These are phyloP conservation scores for Mythimna loreyi DNA, from an alignment of 2,888 invertebrate genomes.

Conservation along the genomic window DNA sequence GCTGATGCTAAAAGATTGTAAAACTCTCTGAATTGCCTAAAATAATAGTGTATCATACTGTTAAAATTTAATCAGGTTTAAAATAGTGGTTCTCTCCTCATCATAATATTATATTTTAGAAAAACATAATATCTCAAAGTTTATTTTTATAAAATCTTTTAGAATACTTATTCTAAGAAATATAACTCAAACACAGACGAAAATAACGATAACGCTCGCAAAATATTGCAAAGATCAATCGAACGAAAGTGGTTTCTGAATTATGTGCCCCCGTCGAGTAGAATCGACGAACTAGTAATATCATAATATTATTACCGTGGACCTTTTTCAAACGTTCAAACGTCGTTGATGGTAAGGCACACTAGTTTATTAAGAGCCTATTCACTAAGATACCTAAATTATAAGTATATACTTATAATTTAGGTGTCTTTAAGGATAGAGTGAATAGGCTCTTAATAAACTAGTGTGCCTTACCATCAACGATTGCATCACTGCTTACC, in stretches of 20 bases:
- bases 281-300: slow-evolving; percentile 6
- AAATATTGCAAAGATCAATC: slow-evolving; percentile 37
- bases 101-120: background rate
- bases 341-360: no score
- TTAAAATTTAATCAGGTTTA: background rate
- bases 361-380: no score
- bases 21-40: background rate
- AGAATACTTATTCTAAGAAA: slow-evolving; percentile 13
- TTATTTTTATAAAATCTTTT: background rate
- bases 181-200: background rate
- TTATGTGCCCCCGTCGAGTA: slow-evolving; percentile 26
- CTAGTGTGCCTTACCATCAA: no score
- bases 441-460: no score
- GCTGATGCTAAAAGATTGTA: background rate
- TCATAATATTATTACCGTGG: slow-evolving; percentile 2
- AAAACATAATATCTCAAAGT: background rate
- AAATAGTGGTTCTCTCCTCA: background rate
- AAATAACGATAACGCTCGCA: slow-evolving; percentile 13
- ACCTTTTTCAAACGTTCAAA: background rate
- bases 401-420: no score
- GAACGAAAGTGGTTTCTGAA: slow-evolving; percentile 42
- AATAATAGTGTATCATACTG: background rate
- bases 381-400: no score
- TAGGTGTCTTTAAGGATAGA: no score
- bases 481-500: no score